Evolutionary conservation across 2,113 vertebrate species (phyloP).

Genomic region (Nibea albiflora): DNA sequence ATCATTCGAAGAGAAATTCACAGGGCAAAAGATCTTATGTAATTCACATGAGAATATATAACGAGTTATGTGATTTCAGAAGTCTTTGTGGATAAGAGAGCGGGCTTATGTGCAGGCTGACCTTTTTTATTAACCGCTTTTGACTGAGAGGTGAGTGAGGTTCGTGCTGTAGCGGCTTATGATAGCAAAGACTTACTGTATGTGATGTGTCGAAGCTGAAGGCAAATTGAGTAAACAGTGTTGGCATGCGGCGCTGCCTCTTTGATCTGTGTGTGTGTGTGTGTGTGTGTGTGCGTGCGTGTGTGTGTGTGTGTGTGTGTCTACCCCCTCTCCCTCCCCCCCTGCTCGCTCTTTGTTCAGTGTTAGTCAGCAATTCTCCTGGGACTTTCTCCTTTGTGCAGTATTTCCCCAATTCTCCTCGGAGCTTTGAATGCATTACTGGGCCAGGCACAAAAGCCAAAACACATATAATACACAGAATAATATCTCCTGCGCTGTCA

Average conservation of each 20-base stretch:
- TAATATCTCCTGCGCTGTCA: constrained; percentile 15
- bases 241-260: constrained; percentile 62
- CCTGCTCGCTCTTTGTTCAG: constrained; percentile 68
- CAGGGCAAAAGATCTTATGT: background rate
- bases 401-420: constrained; percentile 68
- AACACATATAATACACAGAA: constrained; percentile 34
- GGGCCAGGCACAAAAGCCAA: constrained; percentile 46
- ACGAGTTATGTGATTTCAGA: constrained; percentile 5
- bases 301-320: constrained; percentile 19
- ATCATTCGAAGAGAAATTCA: background rate
- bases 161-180: constrained; percentile 42
- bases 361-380: constrained; percentile 68
- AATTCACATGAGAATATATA: constrained; percentile 12
- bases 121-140: constrained; percentile 47
- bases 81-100: constrained; percentile 32
- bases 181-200: constrained; percentile 33
- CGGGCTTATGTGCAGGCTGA: constrained; percentile 8
- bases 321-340: background rate
- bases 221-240: constrained; percentile 71
- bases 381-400: constrained; percentile 76
- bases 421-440: constrained; percentile 63
- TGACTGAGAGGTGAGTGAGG: constrained; percentile 41
- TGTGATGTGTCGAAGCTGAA: constrained; percentile 58
- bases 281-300: constrained; percentile 37
- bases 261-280: constrained; percentile 59